A percentile compares a stretch with the other conserved stretches of the same genome.
Conservation (phyloP, 1,140 invertebrate genomes). For the Drosophila mauritiana region DNA sequence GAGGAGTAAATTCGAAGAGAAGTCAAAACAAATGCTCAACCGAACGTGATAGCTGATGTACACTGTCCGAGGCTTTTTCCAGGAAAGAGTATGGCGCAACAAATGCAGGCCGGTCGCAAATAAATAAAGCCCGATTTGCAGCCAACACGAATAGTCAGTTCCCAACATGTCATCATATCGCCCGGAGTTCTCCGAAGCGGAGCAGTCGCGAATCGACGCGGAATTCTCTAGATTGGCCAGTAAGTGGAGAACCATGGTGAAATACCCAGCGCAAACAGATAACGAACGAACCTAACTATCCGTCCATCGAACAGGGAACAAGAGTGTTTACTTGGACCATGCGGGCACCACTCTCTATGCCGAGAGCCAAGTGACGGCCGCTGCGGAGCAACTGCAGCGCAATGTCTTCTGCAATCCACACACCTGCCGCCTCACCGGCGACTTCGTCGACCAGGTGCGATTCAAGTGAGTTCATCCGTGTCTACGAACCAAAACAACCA, state of each 20-base stretch:
- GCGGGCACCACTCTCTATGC: constrained; percentile 94
- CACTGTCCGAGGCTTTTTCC: neutral
- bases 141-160: constrained; percentile 15
- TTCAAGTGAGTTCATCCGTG: constrained; percentile 87
- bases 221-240: constrained; percentile 86
- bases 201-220: constrained; percentile 84
- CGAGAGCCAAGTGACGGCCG: constrained; percentile 89
- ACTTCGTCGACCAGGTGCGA: constrained; percentile 92
- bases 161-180: constrained; percentile 38
- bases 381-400: constrained; percentile 88
- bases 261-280: constrained; percentile 40
- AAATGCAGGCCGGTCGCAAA: constrained; percentile 10
- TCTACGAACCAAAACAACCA: neutral
- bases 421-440: constrained; percentile 90
- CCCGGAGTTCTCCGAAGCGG: constrained; percentile 76
- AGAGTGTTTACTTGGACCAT: constrained; percentile 94
- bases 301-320: constrained; percentile 84
- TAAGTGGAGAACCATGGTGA: constrained; percentile 68
- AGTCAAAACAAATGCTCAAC: too few species aligned
- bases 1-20: too few species aligned
- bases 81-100: constrained; percentile 14
- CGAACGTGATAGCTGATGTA: neutral
- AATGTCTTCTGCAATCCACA: constrained; percentile 96
- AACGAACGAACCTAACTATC: constrained; percentile 28
- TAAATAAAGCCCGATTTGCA: constrained; percentile 36